Evolutionary conservation across 1,140 invertebrate genomes (phyloP), one percentile per base, ranked within the genome.

Genomic region (Saccostrea echinata): DNA sequence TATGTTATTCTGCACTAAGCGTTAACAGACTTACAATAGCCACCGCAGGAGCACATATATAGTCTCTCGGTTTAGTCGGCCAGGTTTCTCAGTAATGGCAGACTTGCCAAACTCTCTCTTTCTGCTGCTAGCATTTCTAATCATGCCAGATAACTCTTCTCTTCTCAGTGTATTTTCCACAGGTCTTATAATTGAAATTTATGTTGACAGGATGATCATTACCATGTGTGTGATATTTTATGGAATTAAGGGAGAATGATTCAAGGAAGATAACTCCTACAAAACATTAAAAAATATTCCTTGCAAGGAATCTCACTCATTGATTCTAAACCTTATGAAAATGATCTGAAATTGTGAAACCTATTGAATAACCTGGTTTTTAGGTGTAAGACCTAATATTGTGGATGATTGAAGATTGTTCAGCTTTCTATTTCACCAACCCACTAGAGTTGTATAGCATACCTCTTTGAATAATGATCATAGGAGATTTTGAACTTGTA

Each of bases 21-120:
- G 68, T 76, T 76, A 76, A 76, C 68, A 27, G 30, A 76, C 68
- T 76, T 76, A 76, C 68, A 76, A 43, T 76, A 76, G 68, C 27
- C 30, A 76, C 24, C 27, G 27, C 68, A 33, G 68, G 30, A 76
- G 68, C 68, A 76, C 68, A 12, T 13, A 30, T n/a, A n/a, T 30
- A 76, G 16, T 33, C 13, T 21, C 27, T 71, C 64, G 8, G 68
- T 76, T 30, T 76, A 76, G 68, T 76, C 27, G 16, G 27, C 27
- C 9, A 33, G 27, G 68, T 76, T 30, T 76, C 30, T 76, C 27
- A 76, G 30, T 33, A 76, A 76, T 30, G 68, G 68, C 68, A 16
- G 27, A 27, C 68, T 30, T 76, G 68, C 68, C 68, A 33, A 12
- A 30, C 68, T 76, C 27, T 76, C 3, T 76, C 30, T 76, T 24